A percentile compares a stretch with the other conserved stretches of the same genome.
These are phyloP conservation scores for Centropyge bicolor DNA, from an alignment of 2,797 vertebrate species.

Conservation along the genomic window DNA sequence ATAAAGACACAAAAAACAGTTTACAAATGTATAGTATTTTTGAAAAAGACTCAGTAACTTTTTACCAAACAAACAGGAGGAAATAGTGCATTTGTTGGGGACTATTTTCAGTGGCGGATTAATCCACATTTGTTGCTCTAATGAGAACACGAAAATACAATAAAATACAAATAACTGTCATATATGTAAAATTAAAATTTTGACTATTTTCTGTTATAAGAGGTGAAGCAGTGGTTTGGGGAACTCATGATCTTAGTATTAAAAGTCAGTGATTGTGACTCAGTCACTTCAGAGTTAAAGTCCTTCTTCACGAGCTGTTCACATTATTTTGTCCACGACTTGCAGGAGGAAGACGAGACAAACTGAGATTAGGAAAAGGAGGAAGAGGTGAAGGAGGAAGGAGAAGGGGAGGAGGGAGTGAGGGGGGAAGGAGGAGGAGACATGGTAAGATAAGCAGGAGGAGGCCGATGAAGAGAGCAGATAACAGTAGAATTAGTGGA, in stretches of 20 bases:
- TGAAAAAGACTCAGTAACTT: neutral
- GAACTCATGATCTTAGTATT: too few relatives aligned
- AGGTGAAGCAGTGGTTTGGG: too few relatives aligned
- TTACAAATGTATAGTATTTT: neutral
- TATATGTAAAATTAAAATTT: too few relatives aligned
- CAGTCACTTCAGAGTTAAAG: neutral
- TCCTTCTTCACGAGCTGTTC: neutral
- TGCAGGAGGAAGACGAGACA: neutral
- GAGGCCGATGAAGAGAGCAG: conserved; percentile 76
- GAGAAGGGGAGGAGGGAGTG: conserved; percentile 3
- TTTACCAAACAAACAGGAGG: neutral
- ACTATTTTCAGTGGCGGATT: too few relatives aligned
- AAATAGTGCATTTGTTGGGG: neutral
- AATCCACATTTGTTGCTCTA: too few relatives aligned
- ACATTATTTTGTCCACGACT: conserved; percentile 10
- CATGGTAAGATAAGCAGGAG: conserved; percentile 46
- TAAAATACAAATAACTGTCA: too few relatives aligned
- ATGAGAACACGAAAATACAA: too few relatives aligned
- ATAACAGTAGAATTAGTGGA: conserved; percentile 79
- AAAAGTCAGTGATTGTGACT: neutral
- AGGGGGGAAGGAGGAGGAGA: conserved; percentile 3
- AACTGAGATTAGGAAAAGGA: conserved; percentile 8
- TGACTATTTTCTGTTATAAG: too few relatives aligned
- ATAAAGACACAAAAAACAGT: too few relatives aligned
- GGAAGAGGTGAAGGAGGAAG: conserved; percentile 22